Evolutionary conservation across 2,888 invertebrate species (phyloP), one percentile per base, ranked within the genome.

Genomic region (Diarsia dahlii): DNA sequence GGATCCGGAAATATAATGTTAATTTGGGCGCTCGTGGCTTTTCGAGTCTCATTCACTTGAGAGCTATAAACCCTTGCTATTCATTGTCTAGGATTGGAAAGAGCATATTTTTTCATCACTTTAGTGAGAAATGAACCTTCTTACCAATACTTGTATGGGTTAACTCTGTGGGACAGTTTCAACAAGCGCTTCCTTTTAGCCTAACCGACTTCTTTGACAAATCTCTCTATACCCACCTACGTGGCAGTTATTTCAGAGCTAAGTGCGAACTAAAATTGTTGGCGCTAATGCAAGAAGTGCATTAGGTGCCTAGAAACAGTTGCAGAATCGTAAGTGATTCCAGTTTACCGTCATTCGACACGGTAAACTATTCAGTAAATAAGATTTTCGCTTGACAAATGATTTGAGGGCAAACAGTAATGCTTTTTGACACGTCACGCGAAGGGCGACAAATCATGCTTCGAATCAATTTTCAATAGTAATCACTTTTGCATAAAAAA

Each of bases 261-360:
- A 76, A 72, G 58, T 84, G 66, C 66, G 50, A 56, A 20, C 13
- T 76, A 63, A 78, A 62, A 64, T 58, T 71, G 12, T 84, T 69
- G 65, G 20, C 62, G 18, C 65, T 69, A 75, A 72, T 62, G 45
- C 50, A 56, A 58, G 18, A 62, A 45, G 58, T 71, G 48, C 46
- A 62, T 69, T 69, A 78, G 34, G 48, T 67, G 56, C 34, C 23
- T 10, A 76, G 68, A 60, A 72, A 74, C 67, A 54, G 68, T 75
- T 75, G 52, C 54, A 58, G 58, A 60, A 54, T 56, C 39, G 48
- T 71, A 54, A 63, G 58, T 80, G 68, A 70, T 78, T 72, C 23
- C 45, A 60, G 71, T 75, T 69, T 62, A 80, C 60, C n/a, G 71
- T 63, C 68, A 66, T 56, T 56, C 39, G 23, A 34, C n/a, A 70